phyloP scores from a whole-genome alignment of 2,797 vertebrate species.

The Sebastes melanostomus region DNA sequence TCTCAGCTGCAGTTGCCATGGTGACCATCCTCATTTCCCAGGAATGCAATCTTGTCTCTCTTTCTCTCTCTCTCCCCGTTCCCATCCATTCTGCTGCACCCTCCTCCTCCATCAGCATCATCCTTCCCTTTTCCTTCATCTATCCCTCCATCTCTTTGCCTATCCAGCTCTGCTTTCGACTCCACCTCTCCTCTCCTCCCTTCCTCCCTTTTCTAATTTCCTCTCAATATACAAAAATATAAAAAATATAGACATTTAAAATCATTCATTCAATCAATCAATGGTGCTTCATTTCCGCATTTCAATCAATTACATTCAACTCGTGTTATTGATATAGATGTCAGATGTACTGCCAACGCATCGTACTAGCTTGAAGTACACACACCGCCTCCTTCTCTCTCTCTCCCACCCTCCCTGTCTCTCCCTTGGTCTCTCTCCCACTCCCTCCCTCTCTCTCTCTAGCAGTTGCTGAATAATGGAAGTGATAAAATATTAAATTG shows the following conservation, averaged over 20 bases:
- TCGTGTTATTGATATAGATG: slow-evolving; percentile 7
- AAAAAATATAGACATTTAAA: background rate
- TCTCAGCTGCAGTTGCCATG: slow-evolving; percentile 85
- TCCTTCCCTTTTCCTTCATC: background rate
- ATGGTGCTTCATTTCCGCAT: background rate
- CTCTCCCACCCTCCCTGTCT: slow-evolving; percentile 20
- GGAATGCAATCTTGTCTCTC: slow-evolving; percentile 62
- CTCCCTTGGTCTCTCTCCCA: background rate
- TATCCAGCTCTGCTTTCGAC: background rate
- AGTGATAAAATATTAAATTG: slow-evolving; percentile 85
- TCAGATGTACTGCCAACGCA: slow-evolving; percentile 11
- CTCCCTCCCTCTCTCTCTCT: slow-evolving; percentile 43
- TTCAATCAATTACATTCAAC: background rate
- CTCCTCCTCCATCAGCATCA: slow-evolving; percentile 22
- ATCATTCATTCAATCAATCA: background rate
- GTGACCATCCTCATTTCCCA: slow-evolving; percentile 75
- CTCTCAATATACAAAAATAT: background rate
- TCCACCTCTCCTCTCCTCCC: background rate
- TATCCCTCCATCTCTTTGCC: background rate
- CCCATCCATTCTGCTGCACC: slow-evolving; percentile 36
- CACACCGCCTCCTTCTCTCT: background rate
- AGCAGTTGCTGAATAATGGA: slow-evolving; percentile 80
- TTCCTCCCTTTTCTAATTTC: background rate
- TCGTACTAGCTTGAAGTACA: background rate
- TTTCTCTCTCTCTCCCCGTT: slow-evolving; percentile 17